These are phyloP conservation scores for Amblyopsis hoosieri DNA, from an alignment of 2,797 vertebrate genomes.

Conservation along the genomic window DNA sequence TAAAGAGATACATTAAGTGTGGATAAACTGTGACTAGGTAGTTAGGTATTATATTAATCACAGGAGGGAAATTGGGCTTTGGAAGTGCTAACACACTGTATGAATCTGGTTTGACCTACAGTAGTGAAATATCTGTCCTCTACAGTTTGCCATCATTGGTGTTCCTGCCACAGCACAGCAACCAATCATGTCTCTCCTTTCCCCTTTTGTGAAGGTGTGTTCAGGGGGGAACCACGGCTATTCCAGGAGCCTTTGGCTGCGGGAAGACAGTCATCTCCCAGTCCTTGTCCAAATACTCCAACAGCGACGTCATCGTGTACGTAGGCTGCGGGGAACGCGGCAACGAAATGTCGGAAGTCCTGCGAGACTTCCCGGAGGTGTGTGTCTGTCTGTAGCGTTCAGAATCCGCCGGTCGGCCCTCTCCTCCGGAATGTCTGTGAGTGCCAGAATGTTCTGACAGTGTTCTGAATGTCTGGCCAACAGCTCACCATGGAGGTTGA, in stretches of 20 bases:
- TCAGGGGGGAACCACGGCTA: slow-evolving; percentile 96
- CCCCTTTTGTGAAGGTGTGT: slow-evolving; percentile 83
- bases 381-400: slow-evolving; percentile 1
- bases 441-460: slow-evolving; percentile 31
- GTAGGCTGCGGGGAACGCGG: slow-evolving; percentile 97
- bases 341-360: slow-evolving; percentile 98
- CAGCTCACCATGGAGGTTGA: slow-evolving; percentile 98
- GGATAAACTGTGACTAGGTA: too few species aligned
- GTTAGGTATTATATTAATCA: too few species aligned
- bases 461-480: slow-evolving; percentile 14
- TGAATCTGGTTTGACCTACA: too few species aligned
- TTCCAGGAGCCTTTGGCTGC: slow-evolving; percentile 95
- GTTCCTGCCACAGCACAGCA: neutral
- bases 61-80: too few species aligned
- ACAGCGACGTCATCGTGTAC: slow-evolving; percentile 97
- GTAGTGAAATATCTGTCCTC: too few species aligned
- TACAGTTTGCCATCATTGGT: neutral
- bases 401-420: neutral
- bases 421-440: too few species aligned
- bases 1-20: too few species aligned
- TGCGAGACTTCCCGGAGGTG: slow-evolving; percentile 87
- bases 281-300: slow-evolving; percentile 97
- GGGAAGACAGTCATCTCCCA: slow-evolving; percentile 98
- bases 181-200: neutral
- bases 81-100: too few species aligned